A percentile compares a stretch with the other conserved stretches of the same genome.
Evolutionary conservation across 2,888 invertebrate species (phyloP).

Genomic region (Cheilosia pagana): DNA sequence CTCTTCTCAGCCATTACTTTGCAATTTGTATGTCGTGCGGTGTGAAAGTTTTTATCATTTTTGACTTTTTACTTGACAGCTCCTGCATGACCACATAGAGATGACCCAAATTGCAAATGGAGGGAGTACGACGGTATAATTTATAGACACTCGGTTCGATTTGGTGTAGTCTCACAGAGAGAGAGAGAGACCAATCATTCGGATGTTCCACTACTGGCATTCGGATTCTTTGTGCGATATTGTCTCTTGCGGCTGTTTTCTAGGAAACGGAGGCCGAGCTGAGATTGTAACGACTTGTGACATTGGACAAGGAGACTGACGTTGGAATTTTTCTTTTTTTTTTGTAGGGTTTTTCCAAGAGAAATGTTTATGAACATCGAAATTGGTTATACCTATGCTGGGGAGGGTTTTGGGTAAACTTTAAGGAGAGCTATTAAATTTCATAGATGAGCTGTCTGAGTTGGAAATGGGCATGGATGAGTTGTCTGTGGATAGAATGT

Average conservation of each 20-base stretch:
- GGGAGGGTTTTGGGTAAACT: neutral
- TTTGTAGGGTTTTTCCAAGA: neutral
- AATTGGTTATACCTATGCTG: conserved; percentile 27
- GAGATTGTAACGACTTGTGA: conserved; percentile 40
- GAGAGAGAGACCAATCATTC: conserved; percentile 10
- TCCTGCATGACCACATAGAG: conserved; percentile 50
- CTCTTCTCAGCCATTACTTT: conserved; percentile 67
- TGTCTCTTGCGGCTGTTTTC: conserved; percentile 48
- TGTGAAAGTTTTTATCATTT: conserved; percentile 46
- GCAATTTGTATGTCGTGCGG: conserved; percentile 60
- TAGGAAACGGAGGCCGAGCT: conserved; percentile 10
- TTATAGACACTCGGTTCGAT: conserved; percentile 53
- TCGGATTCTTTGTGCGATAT: conserved; percentile 6
- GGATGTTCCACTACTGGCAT: neutral
- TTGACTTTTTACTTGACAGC: conserved; percentile 48
- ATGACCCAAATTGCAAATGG: conserved; percentile 46
- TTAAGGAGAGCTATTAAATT: neutral
- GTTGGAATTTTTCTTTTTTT: neutral
- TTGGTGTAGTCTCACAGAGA: conserved; percentile 8
- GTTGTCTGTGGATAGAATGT: neutral
- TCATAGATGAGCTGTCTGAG: neutral
- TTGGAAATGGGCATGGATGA: neutral
- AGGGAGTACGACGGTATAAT: conserved; percentile 15
- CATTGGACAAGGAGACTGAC: conserved; percentile 34
- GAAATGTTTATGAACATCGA: conserved; percentile 24